These are phyloP conservation scores for Cataglyphis altisquamis DNA, from an alignment of 2,888 invertebrate genomes.

Conservation along the genomic window DNA sequence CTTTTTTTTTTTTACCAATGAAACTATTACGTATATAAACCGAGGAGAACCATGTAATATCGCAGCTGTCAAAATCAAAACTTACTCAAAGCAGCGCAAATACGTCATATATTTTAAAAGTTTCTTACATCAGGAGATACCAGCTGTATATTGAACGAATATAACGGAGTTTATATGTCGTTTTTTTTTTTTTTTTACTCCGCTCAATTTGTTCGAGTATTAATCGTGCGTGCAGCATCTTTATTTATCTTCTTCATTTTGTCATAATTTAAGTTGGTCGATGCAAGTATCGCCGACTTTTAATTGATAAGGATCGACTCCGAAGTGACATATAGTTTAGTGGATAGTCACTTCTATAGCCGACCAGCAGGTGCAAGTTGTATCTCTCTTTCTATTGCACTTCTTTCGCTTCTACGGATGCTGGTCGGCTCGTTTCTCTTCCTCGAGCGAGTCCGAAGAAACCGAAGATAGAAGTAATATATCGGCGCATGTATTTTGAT, in stretches of 20 bases:
- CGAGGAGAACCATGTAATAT: slow-evolving; percentile 20
- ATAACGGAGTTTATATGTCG: background rate
- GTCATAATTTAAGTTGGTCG: slow-evolving; percentile 30
- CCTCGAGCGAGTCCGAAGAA: slow-evolving; percentile 47
- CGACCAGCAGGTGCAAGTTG: slow-evolving; percentile 70
- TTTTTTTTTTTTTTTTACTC: background rate
- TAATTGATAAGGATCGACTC: slow-evolving; percentile 56
- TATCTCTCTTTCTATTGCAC: slow-evolving; percentile 58
- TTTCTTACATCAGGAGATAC: background rate
- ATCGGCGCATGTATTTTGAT: slow-evolving; percentile 66
- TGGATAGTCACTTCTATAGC: slow-evolving; percentile 60
- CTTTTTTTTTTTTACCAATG: slow-evolving; percentile 29
- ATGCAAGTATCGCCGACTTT: slow-evolving; percentile 43
- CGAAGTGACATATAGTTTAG: slow-evolving; percentile 47
- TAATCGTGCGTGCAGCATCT: slow-evolving; percentile 10
- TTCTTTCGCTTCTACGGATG: slow-evolving; percentile 52
- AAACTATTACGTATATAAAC: background rate
- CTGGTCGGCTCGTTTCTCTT: slow-evolving; percentile 66
- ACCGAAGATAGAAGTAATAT: slow-evolving; percentile 69
- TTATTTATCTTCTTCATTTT: background rate
- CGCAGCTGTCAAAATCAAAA: slow-evolving; percentile 30
- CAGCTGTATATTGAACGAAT: background rate
- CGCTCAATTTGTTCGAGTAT: background rate
- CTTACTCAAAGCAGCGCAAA: background rate
- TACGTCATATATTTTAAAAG: background rate